Evolutionary conservation across 2,113 vertebrate species (phyloP).

Genomic region (Limanda limanda): DNA sequence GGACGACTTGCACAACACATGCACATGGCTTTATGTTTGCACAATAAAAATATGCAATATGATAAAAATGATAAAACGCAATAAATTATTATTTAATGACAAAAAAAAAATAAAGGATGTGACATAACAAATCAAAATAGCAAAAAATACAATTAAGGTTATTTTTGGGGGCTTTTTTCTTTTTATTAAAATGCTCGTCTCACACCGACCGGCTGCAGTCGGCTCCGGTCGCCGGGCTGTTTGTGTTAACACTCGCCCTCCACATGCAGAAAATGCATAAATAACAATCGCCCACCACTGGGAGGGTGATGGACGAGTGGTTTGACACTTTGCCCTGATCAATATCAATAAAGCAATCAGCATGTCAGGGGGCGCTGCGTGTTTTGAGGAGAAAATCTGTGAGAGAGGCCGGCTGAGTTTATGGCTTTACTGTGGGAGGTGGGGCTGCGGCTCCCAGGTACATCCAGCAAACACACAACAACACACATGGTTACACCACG

Average conservation of each 20-base stretch:
- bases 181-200: no score
- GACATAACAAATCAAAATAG: neutral
- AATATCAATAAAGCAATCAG: slow-evolving; percentile 85
- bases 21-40: neutral
- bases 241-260: slow-evolving; percentile 33
- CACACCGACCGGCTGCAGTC: neutral
- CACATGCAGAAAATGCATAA: slow-evolving; percentile 16
- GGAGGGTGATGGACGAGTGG: slow-evolving; percentile 66
- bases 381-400: slow-evolving; percentile 60
- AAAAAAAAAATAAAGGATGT: no score
- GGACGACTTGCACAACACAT: neutral
- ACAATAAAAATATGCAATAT: neutral
- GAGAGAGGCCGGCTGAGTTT: slow-evolving; percentile 66
- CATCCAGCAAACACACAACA: slow-evolving; percentile 20
- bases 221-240: slow-evolving; percentile 4
- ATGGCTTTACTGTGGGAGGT: slow-evolving; percentile 76
- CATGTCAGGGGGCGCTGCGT: slow-evolving; percentile 62
- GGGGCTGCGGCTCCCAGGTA: slow-evolving; percentile 47
- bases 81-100: neutral
- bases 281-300: slow-evolving; percentile 40
- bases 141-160: no score
- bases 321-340: slow-evolving; percentile 85
- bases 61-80: neutral
- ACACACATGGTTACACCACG: neutral
- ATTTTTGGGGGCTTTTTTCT: no score